These are phyloP conservation scores for Ivindomyrus marchei DNA, from an alignment of 2,113 vertebrate genomes.

Conservation along the genomic window DNA sequence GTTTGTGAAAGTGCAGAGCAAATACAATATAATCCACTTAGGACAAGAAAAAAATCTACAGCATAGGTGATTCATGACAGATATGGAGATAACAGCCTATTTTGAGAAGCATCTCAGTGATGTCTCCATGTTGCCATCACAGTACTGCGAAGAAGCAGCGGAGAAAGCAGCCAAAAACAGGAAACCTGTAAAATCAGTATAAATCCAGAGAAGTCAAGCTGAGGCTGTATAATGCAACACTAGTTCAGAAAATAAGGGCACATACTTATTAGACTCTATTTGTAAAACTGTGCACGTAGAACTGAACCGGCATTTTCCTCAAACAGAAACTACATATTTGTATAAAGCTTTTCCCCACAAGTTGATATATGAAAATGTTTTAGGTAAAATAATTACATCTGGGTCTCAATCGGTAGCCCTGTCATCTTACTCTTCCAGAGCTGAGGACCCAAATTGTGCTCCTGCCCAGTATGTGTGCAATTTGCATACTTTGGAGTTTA, in stretches of 20 bases:
- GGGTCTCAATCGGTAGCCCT: background rate
- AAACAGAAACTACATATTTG: background rate
- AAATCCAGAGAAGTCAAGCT: background rate
- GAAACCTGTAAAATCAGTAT: background rate
- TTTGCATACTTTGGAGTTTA: background rate
- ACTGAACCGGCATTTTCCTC: background rate
- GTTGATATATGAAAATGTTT: background rate
- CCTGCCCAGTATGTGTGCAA: background rate
- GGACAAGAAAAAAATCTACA: background rate
- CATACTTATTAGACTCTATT: background rate
- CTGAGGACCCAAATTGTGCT: background rate
- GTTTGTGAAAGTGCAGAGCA: background rate
- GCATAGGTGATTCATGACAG: background rate
- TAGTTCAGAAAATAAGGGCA: background rate
- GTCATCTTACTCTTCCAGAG: background rate
- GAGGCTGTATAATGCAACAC: background rate
- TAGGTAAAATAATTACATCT: background rate
- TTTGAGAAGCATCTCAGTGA: background rate
- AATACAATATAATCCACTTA: background rate
- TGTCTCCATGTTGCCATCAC: background rate
- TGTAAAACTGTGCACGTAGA: background rate
- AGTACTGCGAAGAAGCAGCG: background rate
- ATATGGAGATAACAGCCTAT: background rate
- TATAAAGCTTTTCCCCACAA: background rate
- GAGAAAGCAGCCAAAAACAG: background rate